A percentile compares a stretch with the other conserved stretches of the same genome.
These are phyloP conservation scores for Hypocryptadius cinnamomeus DNA, from an alignment of 2,113 vertebrate species.

Conservation along the genomic window DNA sequence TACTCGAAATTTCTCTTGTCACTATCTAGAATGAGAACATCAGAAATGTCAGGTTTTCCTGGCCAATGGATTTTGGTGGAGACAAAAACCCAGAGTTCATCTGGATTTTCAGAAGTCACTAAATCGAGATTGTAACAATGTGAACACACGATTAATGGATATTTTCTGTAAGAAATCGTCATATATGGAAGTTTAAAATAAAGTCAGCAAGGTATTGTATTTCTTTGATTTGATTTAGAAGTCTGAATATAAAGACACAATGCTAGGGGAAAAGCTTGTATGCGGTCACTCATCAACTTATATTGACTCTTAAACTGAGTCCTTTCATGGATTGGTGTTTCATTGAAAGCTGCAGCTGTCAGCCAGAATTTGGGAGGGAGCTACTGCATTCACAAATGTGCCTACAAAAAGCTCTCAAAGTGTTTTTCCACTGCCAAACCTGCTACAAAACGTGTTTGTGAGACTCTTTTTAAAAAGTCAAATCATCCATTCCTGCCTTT, in stretches of 20 bases:
- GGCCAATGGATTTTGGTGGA: background rate
- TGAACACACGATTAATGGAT: background rate
- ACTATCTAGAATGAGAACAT: background rate
- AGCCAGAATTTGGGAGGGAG: background rate
- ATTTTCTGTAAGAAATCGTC: background rate
- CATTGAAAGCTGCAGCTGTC: background rate
- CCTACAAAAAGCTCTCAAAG: background rate
- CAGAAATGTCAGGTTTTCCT: background rate
- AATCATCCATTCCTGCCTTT: background rate
- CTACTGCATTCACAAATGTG: background rate
- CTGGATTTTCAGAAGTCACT: background rate
- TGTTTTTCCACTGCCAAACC: background rate
- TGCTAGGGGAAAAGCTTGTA: background rate
- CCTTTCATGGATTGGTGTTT: background rate
- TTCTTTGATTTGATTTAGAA: background rate
- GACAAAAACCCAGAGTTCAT: background rate
- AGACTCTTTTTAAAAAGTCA: background rate
- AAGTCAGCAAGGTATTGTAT: background rate
- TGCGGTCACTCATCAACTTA: background rate
- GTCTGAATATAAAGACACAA: background rate
- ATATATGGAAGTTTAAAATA: background rate
- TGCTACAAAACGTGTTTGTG: background rate
- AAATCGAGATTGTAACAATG: background rate
- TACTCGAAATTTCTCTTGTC: background rate
- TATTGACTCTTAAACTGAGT: background rate